phyloP scores from a whole-genome alignment of 1,140 invertebrate species.

The Bombus ignitus region DNA sequence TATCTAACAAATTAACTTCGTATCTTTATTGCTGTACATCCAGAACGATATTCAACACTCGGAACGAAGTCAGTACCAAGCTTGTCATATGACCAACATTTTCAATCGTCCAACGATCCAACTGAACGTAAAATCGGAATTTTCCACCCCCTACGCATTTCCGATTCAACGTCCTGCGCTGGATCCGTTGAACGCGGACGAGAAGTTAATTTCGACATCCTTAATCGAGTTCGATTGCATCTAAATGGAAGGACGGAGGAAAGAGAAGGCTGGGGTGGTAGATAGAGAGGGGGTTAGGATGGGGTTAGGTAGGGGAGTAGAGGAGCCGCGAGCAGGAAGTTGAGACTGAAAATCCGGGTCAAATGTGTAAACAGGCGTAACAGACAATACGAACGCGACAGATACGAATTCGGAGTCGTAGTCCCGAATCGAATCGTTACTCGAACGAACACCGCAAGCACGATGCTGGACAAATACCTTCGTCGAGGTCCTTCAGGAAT shows the following conservation, averaged over 20 bases:
- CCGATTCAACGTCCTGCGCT: not conserved
- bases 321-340: conserved; percentile 38
- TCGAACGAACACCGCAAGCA: conserved; percentile 74
- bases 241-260: conserved; percentile 48
- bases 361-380: conserved; percentile 68
- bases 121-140: conserved; percentile 15
- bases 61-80: not conserved
- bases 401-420: conserved; percentile 65
- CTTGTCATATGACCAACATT: not conserved
- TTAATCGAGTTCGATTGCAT: conserved; percentile 68
- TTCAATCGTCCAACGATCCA: not conserved
- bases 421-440: conserved; percentile 72
- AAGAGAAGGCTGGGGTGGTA: not conserved
- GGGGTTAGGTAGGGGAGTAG: not conserved
- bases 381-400: conserved; percentile 61
- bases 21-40: too few species aligned
- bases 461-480: conserved; percentile 76
- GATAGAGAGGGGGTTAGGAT: not conserved
- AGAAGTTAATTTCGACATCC: conserved; percentile 65
- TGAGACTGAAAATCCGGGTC: conserved; percentile 63
- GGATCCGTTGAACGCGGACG: not conserved
- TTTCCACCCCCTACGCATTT: not conserved
- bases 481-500: conserved; percentile 78
- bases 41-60: not conserved
- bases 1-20: not conserved